Base-by-base conservation (phyloP, 2,797 vertebrate species). In the Darevskia mixta region DNA sequence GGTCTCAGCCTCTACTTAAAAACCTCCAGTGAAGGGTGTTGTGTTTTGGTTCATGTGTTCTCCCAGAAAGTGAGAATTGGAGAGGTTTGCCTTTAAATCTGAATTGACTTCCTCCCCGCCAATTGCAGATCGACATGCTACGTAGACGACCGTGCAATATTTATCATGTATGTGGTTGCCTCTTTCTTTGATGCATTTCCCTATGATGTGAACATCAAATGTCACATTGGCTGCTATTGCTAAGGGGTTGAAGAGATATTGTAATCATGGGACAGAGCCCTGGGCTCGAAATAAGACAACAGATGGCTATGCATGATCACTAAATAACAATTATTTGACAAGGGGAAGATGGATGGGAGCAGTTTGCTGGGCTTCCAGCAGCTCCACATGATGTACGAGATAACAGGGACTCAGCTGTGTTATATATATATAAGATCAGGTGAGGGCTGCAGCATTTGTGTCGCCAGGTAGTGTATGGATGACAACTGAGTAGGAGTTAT, bases 301-400 rank as follows among this genome's bases (percentile, higher is more conserved):
- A 92, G 69, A 89, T 93, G 9, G 58, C 66, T 89, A 9, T 15
- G 5, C 23, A 87, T 95, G 91, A 79, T 84, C 83, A 72, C 77
- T 88, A 90, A 93, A 84, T 89, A 93, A 88, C 45, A 80, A 81
- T 88, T 89, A 80, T 67, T 61, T 91, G 90, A 89, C 86, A 91
- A 89, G 18, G 6, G 64, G 29, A 93, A 92, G 85, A 89, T 83
- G 77, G 38, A 90, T 92, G 73, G 84, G 92, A 92, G 32, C 67
- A 82, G 91, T 84, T 93, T 87, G 67, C 25, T 85, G 55, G n/a
- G 2, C 88, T 93, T 90, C 79, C 81, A 77, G 87, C 84, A 88
- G 76, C 38, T n/a, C 87, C 89, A 55, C 89, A 35, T 38, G 88
- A 18, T 35, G 45, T 72, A 71, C 32, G n/a, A 69, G 64, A 82